Conservation (phyloP, 2,113 vertebrate species). For the Neogale vison region DNA sequence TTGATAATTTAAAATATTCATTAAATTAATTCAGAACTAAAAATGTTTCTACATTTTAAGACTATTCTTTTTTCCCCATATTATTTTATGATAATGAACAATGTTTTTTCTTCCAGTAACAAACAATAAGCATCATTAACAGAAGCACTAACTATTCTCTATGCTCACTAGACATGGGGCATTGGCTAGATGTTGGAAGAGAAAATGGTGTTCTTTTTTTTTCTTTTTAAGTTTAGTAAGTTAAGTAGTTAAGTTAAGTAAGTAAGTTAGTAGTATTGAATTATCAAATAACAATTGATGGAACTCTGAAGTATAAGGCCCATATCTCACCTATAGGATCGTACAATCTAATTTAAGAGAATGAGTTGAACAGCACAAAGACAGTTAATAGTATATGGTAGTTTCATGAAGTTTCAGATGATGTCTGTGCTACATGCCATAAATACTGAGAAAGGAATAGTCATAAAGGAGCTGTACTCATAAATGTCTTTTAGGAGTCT, state of each 20-base stretch:
- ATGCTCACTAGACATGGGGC: background rate
- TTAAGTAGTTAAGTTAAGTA: no score
- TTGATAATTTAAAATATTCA: background rate
- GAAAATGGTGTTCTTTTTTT: background rate
- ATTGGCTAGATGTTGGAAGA: background rate
- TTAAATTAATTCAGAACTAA: background rate
- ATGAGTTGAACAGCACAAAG: background rate
- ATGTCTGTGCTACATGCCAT: background rate
- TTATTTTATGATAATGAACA: background rate
- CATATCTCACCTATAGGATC: background rate
- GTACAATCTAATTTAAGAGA: conserved; percentile 24
- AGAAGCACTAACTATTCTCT: background rate
- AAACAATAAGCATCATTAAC: background rate
- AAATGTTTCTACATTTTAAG: background rate
- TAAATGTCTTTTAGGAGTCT: background rate
- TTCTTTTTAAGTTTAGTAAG: background rate
- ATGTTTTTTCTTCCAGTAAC: background rate
- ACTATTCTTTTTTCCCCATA: background rate
- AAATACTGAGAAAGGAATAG: background rate
- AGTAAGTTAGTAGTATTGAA: no score
- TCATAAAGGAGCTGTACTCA: background rate
- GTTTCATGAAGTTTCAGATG: conserved; percentile 28
- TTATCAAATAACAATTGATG: no score
- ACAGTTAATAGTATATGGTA: background rate
- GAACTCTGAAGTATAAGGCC: background rate